A percentile compares a stretch with the other conserved stretches of the same genome.
phyloP scores from a whole-genome alignment of 2,888 invertebrate genomes.

The Graphium colonna region DNA sequence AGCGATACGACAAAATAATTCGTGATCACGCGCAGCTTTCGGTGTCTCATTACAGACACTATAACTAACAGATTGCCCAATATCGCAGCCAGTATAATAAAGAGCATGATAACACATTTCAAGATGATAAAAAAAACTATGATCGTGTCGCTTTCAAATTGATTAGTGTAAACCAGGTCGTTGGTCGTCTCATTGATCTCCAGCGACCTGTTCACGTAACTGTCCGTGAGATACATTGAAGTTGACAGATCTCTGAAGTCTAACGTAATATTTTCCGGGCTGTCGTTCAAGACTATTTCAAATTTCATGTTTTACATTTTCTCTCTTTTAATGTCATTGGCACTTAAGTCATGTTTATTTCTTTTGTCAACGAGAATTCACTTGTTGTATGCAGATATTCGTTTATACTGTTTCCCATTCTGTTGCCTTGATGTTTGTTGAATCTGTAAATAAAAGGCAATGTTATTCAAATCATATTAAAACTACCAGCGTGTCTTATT shows the following conservation, averaged over 20 bases:
- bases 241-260: conserved; percentile 62
- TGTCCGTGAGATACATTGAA: conserved; percentile 71
- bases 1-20: conserved; percentile 98
- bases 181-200: conserved; percentile 58
- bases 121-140: conserved; percentile 81
- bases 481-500: no score
- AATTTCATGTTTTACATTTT: conserved; percentile 60
- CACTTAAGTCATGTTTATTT: conserved; percentile 49
- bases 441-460: conserved; percentile 38
- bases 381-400: conserved; percentile 31
- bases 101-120: conserved; percentile 90
- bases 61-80: conserved; percentile 95
- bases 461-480: no score
- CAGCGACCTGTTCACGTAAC: conserved; percentile 53
- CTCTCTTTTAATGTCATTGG: conserved; percentile 24
- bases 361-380: conserved; percentile 44
- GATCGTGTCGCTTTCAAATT: conserved; percentile 68
- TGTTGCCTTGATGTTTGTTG: conserved; percentile 10
- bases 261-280: conserved; percentile 52
- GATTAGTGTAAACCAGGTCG: conserved; percentile 59
- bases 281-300: conserved; percentile 49
- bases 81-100: conserved; percentile 93
- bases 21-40: conserved; percentile 88
- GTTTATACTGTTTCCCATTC: conserved; percentile 35
- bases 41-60: conserved; percentile 86